These are phyloP conservation scores for Meloidogyne hapla DNA, from an alignment of 1,140 invertebrate genomes.

Conservation along the genomic window DNA sequence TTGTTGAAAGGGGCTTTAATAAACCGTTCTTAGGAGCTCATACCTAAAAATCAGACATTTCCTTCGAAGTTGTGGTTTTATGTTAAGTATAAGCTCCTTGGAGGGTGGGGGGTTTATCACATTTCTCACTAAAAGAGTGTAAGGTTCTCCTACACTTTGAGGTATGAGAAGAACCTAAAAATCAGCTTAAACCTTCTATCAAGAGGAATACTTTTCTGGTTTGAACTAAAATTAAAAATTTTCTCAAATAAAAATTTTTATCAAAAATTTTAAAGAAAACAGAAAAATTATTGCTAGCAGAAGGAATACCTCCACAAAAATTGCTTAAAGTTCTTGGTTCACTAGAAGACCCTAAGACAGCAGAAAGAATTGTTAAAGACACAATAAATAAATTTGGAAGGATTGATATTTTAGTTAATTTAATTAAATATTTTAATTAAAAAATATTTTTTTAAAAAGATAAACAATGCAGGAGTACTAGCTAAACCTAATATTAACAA, in stretches of 20 bases:
- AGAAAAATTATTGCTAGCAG: conserved; percentile 27
- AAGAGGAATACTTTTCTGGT: too few relatives aligned
- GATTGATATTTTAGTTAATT: conserved; percentile 36
- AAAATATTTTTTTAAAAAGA: conserved; percentile 29
- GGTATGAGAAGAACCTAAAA: too few relatives aligned
- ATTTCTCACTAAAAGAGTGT: too few relatives aligned
- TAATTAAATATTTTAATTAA: neutral
- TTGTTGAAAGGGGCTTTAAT: too few relatives aligned
- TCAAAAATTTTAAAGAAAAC: conserved; percentile 33
- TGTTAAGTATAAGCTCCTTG: too few relatives aligned
- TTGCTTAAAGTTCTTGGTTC: conserved; percentile 35
- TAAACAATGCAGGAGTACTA: conserved; percentile 34
- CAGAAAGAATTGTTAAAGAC: conserved; percentile 28
- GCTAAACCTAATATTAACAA: conserved; percentile 23
- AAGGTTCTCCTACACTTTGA: too few relatives aligned
- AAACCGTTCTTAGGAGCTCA: too few relatives aligned
- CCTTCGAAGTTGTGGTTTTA: too few relatives aligned
- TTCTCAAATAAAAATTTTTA: neutral
- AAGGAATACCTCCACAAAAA: conserved; percentile 24
- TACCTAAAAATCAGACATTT: too few relatives aligned
- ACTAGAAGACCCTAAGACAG: conserved; percentile 30
- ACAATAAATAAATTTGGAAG: conserved; percentile 40
- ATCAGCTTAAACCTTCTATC: too few relatives aligned
- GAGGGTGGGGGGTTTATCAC: too few relatives aligned
- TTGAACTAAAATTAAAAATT: neutral